These are phyloP conservation scores for Standfussiana lucernea DNA, from an alignment of 2,888 invertebrate species.

Conservation along the genomic window DNA sequence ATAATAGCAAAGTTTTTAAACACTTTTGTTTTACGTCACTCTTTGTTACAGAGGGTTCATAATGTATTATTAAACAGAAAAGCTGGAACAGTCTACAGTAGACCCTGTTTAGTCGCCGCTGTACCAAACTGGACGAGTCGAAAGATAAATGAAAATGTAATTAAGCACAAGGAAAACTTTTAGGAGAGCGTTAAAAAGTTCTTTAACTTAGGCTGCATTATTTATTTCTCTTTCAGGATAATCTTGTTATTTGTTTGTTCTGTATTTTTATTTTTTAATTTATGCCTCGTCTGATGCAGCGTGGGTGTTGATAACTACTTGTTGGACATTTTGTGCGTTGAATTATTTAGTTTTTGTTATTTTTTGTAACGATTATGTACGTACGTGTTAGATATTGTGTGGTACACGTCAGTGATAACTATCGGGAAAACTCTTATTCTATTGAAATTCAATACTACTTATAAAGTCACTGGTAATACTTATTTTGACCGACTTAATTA, in stretches of 20 bases:
- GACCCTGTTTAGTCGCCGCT: constrained; percentile 64
- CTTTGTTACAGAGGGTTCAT: constrained; percentile 28
- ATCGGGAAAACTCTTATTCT: not conserved
- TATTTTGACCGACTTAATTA: not conserved
- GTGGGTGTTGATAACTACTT: constrained; percentile 35
- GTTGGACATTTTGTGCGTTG: constrained; percentile 13
- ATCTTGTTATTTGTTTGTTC: constrained; percentile 82
- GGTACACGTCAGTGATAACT: not conserved
- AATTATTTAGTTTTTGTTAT: not conserved
- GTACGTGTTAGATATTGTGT: not conserved
- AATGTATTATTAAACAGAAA: constrained; percentile 61
- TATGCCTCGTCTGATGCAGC: constrained; percentile 66
- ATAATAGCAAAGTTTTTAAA: constrained; percentile 3
- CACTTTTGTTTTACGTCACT: constrained; percentile 29
- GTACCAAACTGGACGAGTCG: constrained; percentile 74
- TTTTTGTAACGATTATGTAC: not conserved
- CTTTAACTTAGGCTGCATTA: constrained; percentile 81
- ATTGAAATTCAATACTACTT: not conserved
- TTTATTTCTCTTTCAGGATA: constrained; percentile 82
- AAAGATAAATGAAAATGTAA: constrained; percentile 89
- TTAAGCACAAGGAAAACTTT: constrained; percentile 87
- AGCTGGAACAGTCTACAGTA: constrained; percentile 63
- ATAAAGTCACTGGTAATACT: not conserved
- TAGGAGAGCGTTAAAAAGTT: constrained; percentile 85
- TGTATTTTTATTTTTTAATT: constrained; percentile 73